Percentiles rank a stretch among this genome's conserved stretches.
Evolutionary conservation across 2,113 vertebrate species (phyloP).

Genomic region (Hucho hucho): DNA sequence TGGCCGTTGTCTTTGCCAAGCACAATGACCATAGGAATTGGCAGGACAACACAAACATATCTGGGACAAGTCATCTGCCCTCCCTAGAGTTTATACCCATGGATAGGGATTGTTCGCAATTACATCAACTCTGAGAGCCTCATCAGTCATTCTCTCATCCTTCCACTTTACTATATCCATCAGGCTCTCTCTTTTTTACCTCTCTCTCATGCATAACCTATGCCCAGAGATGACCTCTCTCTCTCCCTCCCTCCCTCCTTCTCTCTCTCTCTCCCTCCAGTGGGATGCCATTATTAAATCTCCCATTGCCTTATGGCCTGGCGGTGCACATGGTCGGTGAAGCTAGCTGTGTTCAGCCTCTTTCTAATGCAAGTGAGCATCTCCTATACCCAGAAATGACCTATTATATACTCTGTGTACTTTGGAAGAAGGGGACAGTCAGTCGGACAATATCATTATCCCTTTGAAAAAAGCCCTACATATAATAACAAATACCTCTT

Average conservation of each 20-base stretch:
- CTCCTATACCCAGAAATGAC: constrained; percentile 33
- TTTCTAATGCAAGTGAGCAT: constrained; percentile 53
- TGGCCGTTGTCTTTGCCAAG: no score
- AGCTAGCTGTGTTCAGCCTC: constrained; percentile 43
- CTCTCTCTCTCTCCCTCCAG: background rate
- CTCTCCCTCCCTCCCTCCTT: constrained; percentile 11
- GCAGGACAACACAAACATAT: no score
- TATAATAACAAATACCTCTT: constrained; percentile 62
- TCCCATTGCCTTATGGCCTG: constrained; percentile 29
- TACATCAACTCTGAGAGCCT: no score
- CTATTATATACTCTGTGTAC: constrained; percentile 46
- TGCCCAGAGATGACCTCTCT: constrained; percentile 30
- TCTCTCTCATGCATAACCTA: constrained; percentile 33
- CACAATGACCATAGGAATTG: no score
- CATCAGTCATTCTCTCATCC: no score
- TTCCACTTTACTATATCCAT: no score
- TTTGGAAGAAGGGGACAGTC: constrained; percentile 42
- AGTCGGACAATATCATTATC: constrained; percentile 49
- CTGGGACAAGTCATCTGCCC: no score
- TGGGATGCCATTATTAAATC: constrained; percentile 31
- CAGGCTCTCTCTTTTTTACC: no score
- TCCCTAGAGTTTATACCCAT: no score
- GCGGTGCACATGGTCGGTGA: constrained; percentile 38
- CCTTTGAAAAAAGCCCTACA: constrained; percentile 32
- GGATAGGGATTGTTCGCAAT: no score